Base-by-base conservation (phyloP, 1,140 invertebrate species). In the Achatina immaculata region DNA sequence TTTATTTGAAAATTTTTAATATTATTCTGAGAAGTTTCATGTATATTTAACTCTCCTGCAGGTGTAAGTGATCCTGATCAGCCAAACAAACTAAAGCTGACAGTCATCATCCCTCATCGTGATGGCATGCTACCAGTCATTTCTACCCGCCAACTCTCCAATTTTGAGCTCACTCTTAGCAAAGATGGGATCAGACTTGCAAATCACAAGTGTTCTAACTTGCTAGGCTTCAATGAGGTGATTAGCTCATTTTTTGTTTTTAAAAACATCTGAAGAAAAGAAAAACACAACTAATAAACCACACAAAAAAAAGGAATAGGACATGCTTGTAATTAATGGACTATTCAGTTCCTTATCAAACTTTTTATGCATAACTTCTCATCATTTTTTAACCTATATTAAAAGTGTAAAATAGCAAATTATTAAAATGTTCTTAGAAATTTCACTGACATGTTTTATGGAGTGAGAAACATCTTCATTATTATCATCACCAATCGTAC, bases 111-210 rank as follows among this genome's bases (percentile, higher is more conserved):
- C 48, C 92, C 92, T 16, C 92, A 92, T 81, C 85, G 86, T 72
- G 91, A 92, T 84, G 92, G 91, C 9, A 87, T 92, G 88, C 78
- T 92, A 11, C 92, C 92, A 2, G 83, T 89, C 19, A 83, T 92
- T 21, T 91, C 91, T 1, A 92, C 92, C 0, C 75, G 85, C 1
- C 77, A 83, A 24, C 83, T 92, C 42, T 89, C 90, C n/a, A 91
- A 92, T 85, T 91, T 92, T 83, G 90, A 91, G 71, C 83, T 91
- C 24, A 89, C 88, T 1, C 83, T 92, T 3, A 90, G 88, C 73
- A 86, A 86, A 31, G 88, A 90, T 81, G 89, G 86, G 6, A 82
- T 89, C 31, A 72, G 91, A 38, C 80, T 89, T 0, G 90, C 87
- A 6, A 88, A 85, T 16, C 91, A 92, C 79, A 85, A 83, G 45